Evolutionary conservation across 2,113 vertebrate species (phyloP).

Genomic region (Ceyx margarethae): DNA sequence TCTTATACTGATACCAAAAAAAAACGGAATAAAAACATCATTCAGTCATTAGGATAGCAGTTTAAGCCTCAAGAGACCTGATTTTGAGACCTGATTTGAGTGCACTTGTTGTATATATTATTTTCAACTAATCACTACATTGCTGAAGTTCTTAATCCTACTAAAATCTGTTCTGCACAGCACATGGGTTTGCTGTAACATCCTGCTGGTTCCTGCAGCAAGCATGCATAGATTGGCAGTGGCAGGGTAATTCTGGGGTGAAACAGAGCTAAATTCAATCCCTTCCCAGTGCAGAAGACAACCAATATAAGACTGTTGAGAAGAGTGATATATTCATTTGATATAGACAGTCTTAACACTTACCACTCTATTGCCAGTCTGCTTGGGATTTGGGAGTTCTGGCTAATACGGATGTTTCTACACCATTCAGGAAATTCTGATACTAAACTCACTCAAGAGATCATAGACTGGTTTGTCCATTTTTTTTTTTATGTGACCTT

Average conservation of each 20-base stretch:
- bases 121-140: background rate
- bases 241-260: background rate
- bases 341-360: background rate
- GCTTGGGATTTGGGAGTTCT: background rate
- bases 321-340: background rate
- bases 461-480: background rate
- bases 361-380: background rate
- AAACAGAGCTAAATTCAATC: background rate
- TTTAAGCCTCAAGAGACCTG: background rate
- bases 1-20: too few species aligned
- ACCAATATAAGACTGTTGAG: background rate
- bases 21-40: background rate
- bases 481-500: background rate
- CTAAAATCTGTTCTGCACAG: background rate
- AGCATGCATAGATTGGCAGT: background rate
- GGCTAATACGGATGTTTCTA: background rate
- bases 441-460: background rate
- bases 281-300: background rate
- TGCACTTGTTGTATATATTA: rapidly evolving
- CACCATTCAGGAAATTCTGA: background rate
- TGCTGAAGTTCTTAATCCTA: background rate
- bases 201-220: background rate
- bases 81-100: background rate
- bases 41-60: background rate
- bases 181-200: background rate